These are phyloP conservation scores for Scaptomyza tumidula DNA, from an alignment of 2,888 invertebrate genomes.

Conservation along the genomic window DNA sequence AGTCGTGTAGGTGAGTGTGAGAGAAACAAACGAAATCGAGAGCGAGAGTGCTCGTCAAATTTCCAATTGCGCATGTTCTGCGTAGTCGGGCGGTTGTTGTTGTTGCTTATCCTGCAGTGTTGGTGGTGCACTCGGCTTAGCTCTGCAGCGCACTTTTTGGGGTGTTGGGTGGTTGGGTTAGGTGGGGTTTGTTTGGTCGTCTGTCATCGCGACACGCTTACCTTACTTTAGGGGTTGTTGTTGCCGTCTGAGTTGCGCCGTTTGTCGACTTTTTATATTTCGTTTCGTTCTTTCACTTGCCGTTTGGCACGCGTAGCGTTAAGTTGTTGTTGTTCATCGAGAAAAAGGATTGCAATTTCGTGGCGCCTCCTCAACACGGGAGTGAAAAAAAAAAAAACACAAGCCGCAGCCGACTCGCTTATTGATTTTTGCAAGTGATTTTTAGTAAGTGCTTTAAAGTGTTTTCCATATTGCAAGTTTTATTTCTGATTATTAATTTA, in stretches of 20 bases:
- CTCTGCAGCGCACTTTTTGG: conserved; percentile 16
- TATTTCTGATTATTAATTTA: not conserved
- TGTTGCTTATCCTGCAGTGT: conserved; percentile 27
- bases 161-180: conserved; percentile 26
- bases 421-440: conserved; percentile 60
- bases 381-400: not conserved
- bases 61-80: conserved; percentile 52
- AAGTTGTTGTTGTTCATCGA: conserved; percentile 41
- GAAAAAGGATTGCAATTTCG: conserved; percentile 14
- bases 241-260: conserved; percentile 80
- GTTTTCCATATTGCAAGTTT: not conserved
- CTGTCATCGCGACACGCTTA: conserved; percentile 50
- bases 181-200: conserved; percentile 3
- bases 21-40: conserved; percentile 2
- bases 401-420: conserved; percentile 53
- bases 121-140: conserved; percentile 74
- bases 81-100: conserved; percentile 62
- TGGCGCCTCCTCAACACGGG: conserved; percentile 17
- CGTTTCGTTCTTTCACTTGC: conserved; percentile 62
- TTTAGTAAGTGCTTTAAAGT: not conserved
- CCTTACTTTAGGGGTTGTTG: conserved; percentile 66
- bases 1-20: conserved; percentile 11
- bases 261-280: conserved; percentile 23
- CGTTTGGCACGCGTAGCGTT: conserved; percentile 39
- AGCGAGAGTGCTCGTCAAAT: not conserved